phyloP scores from a whole-genome alignment of 2,113 vertebrate genomes.

The Pterocles burchelli region DNA sequence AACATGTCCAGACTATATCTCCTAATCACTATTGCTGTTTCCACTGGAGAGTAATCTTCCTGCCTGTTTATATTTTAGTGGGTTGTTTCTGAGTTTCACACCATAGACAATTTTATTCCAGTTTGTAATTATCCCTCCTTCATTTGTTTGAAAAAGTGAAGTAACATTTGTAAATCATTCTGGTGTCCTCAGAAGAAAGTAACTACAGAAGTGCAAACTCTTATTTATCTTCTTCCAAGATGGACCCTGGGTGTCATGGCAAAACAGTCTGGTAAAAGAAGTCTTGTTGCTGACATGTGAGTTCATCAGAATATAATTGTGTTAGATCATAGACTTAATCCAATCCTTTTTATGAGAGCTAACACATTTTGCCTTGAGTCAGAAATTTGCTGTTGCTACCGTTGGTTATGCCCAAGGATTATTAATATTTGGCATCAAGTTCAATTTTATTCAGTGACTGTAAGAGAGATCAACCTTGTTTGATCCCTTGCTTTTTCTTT shows the following conservation, averaged over 20 bases:
- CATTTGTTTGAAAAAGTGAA: background rate
- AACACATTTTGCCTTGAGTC: background rate
- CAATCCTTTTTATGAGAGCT: background rate
- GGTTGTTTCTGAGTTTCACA: background rate
- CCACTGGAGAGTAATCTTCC: background rate
- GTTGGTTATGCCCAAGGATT: constrained; percentile 25
- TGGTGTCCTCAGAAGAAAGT: background rate
- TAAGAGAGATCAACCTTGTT: constrained; percentile 37
- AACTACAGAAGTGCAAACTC: background rate
- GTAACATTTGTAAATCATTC: background rate
- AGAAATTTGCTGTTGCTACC: constrained; percentile 19
- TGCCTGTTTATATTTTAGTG: background rate
- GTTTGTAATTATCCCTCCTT: background rate
- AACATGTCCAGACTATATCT: background rate
- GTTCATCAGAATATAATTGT: constrained; percentile 1
- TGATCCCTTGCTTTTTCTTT: constrained; percentile 43
- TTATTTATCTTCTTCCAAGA: background rate
- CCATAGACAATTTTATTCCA: background rate
- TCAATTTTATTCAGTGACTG: constrained; percentile 40
- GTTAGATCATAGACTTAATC: background rate
- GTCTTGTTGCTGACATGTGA: background rate
- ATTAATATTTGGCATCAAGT: constrained; percentile 49
- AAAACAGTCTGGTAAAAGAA: background rate
- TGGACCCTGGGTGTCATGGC: background rate
- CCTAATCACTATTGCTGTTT: background rate